Conservation (phyloP, 2,888 invertebrate genomes). For the Drosophila neonasuta region DNA sequence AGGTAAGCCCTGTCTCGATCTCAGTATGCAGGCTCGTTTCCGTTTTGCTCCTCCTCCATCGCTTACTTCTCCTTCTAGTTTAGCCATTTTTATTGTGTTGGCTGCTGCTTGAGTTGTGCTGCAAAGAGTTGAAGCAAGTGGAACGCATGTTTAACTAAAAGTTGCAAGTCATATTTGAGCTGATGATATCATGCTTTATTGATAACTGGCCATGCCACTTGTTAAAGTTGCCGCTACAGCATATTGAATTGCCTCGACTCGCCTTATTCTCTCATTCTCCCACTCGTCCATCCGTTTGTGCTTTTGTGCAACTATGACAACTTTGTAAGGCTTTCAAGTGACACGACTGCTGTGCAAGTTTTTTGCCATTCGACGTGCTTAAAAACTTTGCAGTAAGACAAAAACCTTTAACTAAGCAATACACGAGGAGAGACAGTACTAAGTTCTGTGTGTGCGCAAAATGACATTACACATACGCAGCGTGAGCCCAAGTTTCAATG, state of each 20-base stretch:
- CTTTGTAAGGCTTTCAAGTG: constrained; percentile 59
- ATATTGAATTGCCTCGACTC: constrained; percentile 53
- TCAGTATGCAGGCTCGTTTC: constrained; percentile 19
- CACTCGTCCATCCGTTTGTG: neutral
- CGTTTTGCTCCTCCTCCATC: constrained; percentile 8
- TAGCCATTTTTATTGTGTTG: constrained; percentile 44
- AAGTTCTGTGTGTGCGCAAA: constrained; percentile 23
- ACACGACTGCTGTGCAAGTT: constrained; percentile 61
- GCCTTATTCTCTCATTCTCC: neutral
- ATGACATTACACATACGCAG: constrained; percentile 62
- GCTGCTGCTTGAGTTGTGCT: constrained; percentile 28
- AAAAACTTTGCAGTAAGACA: constrained; percentile 57
- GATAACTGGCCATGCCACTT: constrained; percentile 56
- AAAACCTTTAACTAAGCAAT: constrained; percentile 67
- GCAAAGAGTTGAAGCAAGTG: constrained; percentile 43
- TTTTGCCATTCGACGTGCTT: constrained; percentile 64
- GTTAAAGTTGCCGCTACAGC: constrained; percentile 44
- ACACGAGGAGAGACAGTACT: constrained; percentile 5
- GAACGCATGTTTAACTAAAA: constrained; percentile 34
- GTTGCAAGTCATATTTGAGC: constrained; percentile 62
- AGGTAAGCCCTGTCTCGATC: constrained; percentile 61
- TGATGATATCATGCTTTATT: constrained; percentile 58
- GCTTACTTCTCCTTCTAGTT: constrained; percentile 16
- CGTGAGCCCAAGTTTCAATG: constrained; percentile 32
- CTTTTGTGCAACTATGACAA: constrained; percentile 48